Evolutionary conservation across 2,113 vertebrate species (phyloP).

Genomic region (Tautogolabrus adspersus): DNA sequence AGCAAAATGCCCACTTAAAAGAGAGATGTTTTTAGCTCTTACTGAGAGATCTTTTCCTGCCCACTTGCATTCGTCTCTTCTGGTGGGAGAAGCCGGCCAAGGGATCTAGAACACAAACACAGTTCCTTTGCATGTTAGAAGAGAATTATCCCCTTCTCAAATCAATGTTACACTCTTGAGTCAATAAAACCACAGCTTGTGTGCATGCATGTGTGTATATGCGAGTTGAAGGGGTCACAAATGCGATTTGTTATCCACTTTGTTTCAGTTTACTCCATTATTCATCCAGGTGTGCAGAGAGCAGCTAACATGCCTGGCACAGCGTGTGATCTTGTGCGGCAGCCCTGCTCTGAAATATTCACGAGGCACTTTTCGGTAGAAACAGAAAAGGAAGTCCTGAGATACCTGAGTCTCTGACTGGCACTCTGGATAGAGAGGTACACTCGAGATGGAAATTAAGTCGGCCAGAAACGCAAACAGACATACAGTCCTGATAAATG

Average conservation of each 20-base stretch:
- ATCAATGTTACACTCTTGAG: constrained; percentile 34
- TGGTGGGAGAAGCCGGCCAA: constrained; percentile 92
- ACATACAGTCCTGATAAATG: constrained; percentile 3
- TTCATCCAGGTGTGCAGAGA: constrained; percentile 82
- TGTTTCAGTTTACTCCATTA: constrained; percentile 82
- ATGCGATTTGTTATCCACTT: constrained; percentile 80
- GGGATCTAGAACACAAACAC: constrained; percentile 87
- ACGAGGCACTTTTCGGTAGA: constrained; percentile 75
- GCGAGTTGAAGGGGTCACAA: constrained; percentile 65
- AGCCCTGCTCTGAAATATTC: constrained; percentile 80
- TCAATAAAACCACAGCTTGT: constrained; percentile 27
- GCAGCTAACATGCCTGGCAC: constrained; percentile 72
- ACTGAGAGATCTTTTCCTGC: constrained; percentile 96
- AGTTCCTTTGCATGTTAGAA: constrained; percentile 37
- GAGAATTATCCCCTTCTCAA: constrained; percentile 10
- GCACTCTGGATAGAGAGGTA: constrained; percentile 40
- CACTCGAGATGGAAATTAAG: constrained; percentile 36
- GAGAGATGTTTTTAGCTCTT: constrained; percentile 74
- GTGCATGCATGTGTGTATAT: constrained; percentile 40
- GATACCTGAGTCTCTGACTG: constrained; percentile 54
- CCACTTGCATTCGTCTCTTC: constrained; percentile 97
- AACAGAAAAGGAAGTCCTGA: constrained; percentile 69
- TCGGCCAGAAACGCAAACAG: constrained; percentile 42
- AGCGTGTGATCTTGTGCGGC: constrained; percentile 76
- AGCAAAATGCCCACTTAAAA: constrained; percentile 28